Evolutionary conservation across 1,140 invertebrate species (phyloP).

Genomic region (Drosophila repletoides): DNA sequence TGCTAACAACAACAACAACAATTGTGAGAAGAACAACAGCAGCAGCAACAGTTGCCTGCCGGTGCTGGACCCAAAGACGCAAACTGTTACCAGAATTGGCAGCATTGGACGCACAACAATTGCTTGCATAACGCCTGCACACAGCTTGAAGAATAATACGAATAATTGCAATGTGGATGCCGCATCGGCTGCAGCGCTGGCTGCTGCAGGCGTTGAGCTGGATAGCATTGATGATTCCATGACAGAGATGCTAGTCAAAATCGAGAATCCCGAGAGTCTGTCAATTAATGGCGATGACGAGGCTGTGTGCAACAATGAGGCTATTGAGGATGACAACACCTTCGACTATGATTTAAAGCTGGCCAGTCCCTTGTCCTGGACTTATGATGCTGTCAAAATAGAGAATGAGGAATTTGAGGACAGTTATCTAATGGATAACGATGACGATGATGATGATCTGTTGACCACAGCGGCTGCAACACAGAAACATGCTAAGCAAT

Average conservation of each 20-base stretch:
- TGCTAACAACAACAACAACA: conserved; percentile 8
- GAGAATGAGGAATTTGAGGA: conserved; percentile 80
- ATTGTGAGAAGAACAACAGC: neutral
- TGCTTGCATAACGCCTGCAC: conserved; percentile 70
- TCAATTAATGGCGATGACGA: conserved; percentile 69
- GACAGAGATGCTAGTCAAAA: conserved; percentile 80
- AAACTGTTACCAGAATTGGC: conserved; percentile 72
- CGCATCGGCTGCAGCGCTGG: conserved; percentile 68
- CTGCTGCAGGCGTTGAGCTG: conserved; percentile 73
- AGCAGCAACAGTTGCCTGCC: conserved; percentile 9
- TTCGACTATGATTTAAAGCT: conserved; percentile 78
- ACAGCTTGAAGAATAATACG: conserved; percentile 47
- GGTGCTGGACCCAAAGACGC: conserved; percentile 46
- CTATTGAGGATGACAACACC: conserved; percentile 67
- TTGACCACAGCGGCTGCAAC: conserved; percentile 71
- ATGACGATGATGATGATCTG: conserved; percentile 73
- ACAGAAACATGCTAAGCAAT: conserved; percentile 73
- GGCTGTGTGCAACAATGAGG: conserved; percentile 70
- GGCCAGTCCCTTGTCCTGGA: conserved; percentile 79
- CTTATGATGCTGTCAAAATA: conserved; percentile 76
- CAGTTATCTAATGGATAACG: conserved; percentile 70
- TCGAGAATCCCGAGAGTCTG: conserved; percentile 71
- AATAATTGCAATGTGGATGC: conserved; percentile 74
- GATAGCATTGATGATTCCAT: conserved; percentile 74
- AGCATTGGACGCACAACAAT: conserved; percentile 79